Conservation (phyloP, 2,888 invertebrate species). For the Metellina segmentata region DNA sequence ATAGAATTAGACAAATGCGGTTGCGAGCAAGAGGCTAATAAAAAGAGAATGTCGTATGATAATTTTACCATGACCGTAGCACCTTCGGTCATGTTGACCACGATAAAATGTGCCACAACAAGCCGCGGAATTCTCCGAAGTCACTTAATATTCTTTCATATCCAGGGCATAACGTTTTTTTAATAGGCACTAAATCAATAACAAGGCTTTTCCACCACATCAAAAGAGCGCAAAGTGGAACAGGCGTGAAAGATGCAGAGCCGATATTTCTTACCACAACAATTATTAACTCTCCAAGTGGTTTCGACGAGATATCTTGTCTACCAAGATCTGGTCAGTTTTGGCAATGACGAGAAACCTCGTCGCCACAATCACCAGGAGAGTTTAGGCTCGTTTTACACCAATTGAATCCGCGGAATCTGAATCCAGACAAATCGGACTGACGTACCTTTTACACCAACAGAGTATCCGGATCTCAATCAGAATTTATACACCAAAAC, state of each 20-base stretch:
- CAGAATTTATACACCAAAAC: too few relatives aligned
- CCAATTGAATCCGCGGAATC: too few relatives aligned
- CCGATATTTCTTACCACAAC: neutral
- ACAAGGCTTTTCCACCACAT: neutral
- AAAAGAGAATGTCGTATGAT: neutral
- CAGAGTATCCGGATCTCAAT: too few relatives aligned
- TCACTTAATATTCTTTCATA: neutral
- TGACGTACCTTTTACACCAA: too few relatives aligned
- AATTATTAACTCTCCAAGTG: too few relatives aligned
- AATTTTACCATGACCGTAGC: neutral
- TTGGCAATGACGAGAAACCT: too few relatives aligned
- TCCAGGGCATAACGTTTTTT: neutral
- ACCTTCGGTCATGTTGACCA: neutral
- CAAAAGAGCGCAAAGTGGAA: neutral
- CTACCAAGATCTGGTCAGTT: too few relatives aligned
- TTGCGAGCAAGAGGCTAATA: neutral
- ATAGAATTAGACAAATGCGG: too few relatives aligned
- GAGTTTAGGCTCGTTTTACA: too few relatives aligned
- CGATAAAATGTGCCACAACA: neutral
- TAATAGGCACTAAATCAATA: neutral
- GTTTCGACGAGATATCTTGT: too few relatives aligned
- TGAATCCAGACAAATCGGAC: too few relatives aligned
- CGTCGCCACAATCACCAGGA: too few relatives aligned
- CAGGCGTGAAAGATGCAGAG: neutral
- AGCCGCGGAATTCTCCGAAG: neutral